These are phyloP conservation scores for Anthonomus grandis DNA, from an alignment of 1,140 invertebrate species.

Conservation along the genomic window DNA sequence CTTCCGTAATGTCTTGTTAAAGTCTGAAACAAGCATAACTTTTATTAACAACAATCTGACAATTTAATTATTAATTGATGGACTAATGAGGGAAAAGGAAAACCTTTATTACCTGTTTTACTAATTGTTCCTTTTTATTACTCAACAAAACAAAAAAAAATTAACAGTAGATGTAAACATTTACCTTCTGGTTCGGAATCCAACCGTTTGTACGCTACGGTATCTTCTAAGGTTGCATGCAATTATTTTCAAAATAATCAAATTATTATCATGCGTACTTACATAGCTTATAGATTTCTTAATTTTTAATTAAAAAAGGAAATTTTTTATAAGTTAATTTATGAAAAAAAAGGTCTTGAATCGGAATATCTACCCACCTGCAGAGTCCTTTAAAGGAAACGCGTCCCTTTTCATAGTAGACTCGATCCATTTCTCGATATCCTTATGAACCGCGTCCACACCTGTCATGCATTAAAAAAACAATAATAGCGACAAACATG, in stretches of 20 bases:
- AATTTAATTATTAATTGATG: background rate
- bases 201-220: slow-evolving; percentile 13
- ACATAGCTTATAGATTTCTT: background rate
- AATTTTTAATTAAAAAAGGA: no score
- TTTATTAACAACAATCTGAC: slow-evolving; percentile 18
- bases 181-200: slow-evolving; percentile 17
- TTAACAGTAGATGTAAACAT: no score
- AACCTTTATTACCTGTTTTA: slow-evolving; percentile 25
- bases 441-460: slow-evolving; percentile 31
- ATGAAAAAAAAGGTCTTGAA: background rate
- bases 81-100: slow-evolving; percentile 4
- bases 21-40: slow-evolving; percentile 4
- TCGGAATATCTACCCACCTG: slow-evolving; percentile 40
- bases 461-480: slow-evolving; percentile 33
- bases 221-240: slow-evolving; percentile 14
- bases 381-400: slow-evolving; percentile 30
- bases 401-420: slow-evolving; percentile 35
- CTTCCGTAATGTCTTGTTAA: slow-evolving; percentile 10
- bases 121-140: slow-evolving; percentile 23
- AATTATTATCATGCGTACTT: background rate
- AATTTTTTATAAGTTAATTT: background rate
- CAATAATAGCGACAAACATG: no score
- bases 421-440: slow-evolving; percentile 39
- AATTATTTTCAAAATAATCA: background rate
- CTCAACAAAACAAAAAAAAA: slow-evolving; percentile 1